phyloP scores from a whole-genome alignment of 1,140 invertebrate species.

The Arion vulgaris region DNA sequence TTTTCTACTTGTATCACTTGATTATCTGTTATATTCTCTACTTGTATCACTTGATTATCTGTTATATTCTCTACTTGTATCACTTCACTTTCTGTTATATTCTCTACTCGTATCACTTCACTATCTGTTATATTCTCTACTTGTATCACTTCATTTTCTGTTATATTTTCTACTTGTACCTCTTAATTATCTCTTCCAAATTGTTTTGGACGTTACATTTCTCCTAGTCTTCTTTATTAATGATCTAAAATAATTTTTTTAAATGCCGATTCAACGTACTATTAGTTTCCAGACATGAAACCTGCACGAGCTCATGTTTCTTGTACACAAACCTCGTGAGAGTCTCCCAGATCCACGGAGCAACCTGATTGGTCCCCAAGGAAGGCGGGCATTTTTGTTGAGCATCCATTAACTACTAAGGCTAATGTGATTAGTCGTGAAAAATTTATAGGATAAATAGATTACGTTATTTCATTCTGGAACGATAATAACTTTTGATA shows the following conservation, averaged over 20 bases:
- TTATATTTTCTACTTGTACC: no score
- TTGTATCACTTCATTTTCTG: no score
- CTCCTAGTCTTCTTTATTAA: no score
- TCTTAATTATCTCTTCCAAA: neutral
- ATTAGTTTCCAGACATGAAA: neutral
- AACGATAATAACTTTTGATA: constrained; percentile 10
- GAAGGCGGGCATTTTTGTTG: constrained; percentile 31
- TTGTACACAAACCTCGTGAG: constrained; percentile 14
- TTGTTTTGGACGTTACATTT: neutral
- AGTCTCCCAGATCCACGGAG: constrained; percentile 15
- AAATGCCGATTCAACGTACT: no score
- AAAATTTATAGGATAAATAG: constrained; percentile 42
- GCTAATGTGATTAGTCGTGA: constrained; percentile 41
- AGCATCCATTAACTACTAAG: constrained; percentile 40
- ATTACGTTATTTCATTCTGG: constrained; percentile 38
- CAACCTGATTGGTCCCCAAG: constrained; percentile 27
- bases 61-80: no score
- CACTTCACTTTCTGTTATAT: no score
- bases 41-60: no score
- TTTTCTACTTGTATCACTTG: no score
- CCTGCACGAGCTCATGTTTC: constrained; percentile 18
- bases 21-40: no score
- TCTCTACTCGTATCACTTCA: no score
- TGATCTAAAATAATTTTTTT: no score
- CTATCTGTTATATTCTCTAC: no score